phyloP scores from a whole-genome alignment of 1,140 invertebrate species.

The Trichoplusia ni region DNA sequence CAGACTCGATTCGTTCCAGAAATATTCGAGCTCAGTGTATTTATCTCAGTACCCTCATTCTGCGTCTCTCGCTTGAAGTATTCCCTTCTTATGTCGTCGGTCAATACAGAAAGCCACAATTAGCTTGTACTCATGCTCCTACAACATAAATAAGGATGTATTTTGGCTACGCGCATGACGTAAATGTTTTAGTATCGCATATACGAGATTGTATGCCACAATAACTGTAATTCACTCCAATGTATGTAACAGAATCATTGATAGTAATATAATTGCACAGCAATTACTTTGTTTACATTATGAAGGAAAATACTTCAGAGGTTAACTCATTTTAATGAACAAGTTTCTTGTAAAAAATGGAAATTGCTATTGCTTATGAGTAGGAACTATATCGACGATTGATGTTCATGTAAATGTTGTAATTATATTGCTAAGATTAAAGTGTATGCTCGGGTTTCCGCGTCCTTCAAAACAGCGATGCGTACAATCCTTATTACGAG shows the following conservation, averaged over 20 bases:
- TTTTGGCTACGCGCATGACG: not conserved
- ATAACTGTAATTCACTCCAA: conserved; percentile 10
- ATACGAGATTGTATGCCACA: conserved; percentile 3
- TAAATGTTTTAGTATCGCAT: conserved; percentile 9
- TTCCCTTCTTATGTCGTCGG: too few species aligned
- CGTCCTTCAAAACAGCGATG: too few species aligned
- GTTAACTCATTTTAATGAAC: not conserved
- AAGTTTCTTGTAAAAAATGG: not conserved
- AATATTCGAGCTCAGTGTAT: too few species aligned
- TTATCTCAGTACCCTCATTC: too few species aligned
- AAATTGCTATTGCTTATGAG: too few species aligned
- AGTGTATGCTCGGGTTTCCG: not conserved
- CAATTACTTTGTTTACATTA: not conserved
- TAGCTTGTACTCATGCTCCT: not conserved
- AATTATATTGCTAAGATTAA: not conserved
- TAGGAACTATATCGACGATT: not conserved
- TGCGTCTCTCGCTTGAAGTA: too few species aligned
- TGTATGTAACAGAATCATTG: not conserved
- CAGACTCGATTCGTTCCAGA: too few species aligned
- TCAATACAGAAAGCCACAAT: too few species aligned
- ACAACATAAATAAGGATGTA: too few species aligned
- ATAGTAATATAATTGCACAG: conserved; percentile 1
- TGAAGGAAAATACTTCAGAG: not conserved
- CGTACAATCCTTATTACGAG: too few species aligned
- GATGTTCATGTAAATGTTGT: not conserved